These are phyloP conservation scores for Drosophila birchii DNA, from an alignment of 2,888 invertebrate genomes.

Conservation along the genomic window DNA sequence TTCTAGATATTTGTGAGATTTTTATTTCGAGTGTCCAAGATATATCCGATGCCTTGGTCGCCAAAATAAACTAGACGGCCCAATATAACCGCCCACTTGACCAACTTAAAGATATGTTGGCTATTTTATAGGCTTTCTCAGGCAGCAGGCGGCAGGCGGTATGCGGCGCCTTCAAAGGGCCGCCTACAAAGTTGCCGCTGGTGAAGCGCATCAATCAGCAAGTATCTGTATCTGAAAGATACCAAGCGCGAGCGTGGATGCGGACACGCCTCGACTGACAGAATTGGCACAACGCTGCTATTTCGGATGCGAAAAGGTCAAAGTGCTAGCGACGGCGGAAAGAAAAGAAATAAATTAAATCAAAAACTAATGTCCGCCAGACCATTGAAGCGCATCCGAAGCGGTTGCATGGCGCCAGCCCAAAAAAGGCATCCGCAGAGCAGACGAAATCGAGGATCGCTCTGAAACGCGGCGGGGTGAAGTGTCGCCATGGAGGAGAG, in stretches of 20 bases:
- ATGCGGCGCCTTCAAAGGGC: constrained; percentile 73
- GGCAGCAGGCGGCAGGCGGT: constrained; percentile 1
- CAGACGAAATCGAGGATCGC: constrained; percentile 31
- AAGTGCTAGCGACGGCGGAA: constrained; percentile 52
- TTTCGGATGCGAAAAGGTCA: constrained; percentile 70
- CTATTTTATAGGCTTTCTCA: constrained; percentile 36
- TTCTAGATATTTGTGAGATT: not conserved
- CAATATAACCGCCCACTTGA: constrained; percentile 68
- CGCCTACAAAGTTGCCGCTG: constrained; percentile 55
- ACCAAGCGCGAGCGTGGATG: constrained; percentile 27
- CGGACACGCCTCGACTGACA: constrained; percentile 59
- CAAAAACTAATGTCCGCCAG: constrained; percentile 41
- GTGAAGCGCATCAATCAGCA: constrained; percentile 74
- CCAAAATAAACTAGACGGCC: constrained; percentile 63
- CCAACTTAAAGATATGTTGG: constrained; percentile 65
- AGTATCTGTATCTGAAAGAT: constrained; percentile 49
- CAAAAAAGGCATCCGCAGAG: constrained; percentile 34
- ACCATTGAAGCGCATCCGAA: constrained; percentile 44
- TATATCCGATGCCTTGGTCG: constrained; percentile 45
- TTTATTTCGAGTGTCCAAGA: not conserved
- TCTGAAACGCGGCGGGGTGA: constrained; percentile 42
- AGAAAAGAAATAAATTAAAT: constrained; percentile 30
- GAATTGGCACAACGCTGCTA: constrained; percentile 75
- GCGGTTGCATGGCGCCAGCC: constrained; percentile 60
- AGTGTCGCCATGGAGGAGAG: constrained; percentile 56